Evolutionary conservation across 2,888 invertebrate species (phyloP).

Genomic region (Orthonevra nobilis): DNA sequence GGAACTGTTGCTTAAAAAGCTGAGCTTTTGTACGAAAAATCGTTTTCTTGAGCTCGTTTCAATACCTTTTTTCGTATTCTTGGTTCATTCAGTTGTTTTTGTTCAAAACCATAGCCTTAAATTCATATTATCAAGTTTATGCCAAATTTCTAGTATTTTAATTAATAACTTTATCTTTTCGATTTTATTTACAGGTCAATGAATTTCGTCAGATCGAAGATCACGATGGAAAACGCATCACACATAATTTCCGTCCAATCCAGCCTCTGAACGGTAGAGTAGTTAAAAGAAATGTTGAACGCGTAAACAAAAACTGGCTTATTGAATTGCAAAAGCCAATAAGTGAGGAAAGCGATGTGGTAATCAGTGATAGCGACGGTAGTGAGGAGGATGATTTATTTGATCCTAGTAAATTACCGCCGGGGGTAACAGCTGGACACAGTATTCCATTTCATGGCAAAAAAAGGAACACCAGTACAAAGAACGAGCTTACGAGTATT

Average conservation of each 20-base stretch:
- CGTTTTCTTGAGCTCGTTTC: too few relatives aligned
- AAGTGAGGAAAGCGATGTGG: too few relatives aligned
- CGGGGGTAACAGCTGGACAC: not conserved
- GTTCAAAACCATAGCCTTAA: too few relatives aligned
- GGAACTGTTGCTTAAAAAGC: too few relatives aligned
- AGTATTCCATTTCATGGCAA: slow-evolving; percentile 38
- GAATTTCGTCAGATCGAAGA: slow-evolving; percentile 86
- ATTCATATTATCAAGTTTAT: too few relatives aligned
- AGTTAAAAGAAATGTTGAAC: slow-evolving; percentile 78
- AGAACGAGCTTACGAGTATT: not conserved
- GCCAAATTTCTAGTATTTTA: too few relatives aligned
- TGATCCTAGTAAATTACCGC: too few relatives aligned
- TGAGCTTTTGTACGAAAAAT: too few relatives aligned
- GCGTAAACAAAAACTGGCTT: not conserved
- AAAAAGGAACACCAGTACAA: slow-evolving; percentile 17
- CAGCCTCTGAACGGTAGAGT: slow-evolving; percentile 88
- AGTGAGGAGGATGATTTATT: too few relatives aligned
- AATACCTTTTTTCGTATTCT: not conserved
- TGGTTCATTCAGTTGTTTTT: too few relatives aligned
- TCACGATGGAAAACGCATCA: slow-evolving; percentile 83
- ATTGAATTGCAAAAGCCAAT: not conserved
- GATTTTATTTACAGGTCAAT: slow-evolving; percentile 82
- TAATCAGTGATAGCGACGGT: not conserved
- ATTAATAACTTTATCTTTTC: not conserved
- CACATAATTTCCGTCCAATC: slow-evolving; percentile 90